These are phyloP conservation scores for Zelleria hepariella DNA, from an alignment of 2,888 invertebrate species.

Conservation along the genomic window DNA sequence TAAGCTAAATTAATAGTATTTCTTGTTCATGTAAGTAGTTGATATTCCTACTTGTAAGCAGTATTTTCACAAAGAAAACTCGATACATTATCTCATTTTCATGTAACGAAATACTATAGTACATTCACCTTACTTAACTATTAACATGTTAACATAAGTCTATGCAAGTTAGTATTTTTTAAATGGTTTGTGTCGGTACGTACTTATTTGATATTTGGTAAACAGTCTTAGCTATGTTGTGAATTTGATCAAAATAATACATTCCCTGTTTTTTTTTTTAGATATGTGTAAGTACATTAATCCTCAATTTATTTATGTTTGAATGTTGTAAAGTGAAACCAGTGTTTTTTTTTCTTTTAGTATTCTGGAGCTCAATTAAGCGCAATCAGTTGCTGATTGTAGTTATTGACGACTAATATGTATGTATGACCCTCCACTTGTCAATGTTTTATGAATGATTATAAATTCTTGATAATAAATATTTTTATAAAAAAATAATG, in stretches of 20 bases:
- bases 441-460: background rate
- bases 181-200: background rate
- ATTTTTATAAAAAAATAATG: background rate
- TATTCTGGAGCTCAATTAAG: background rate
- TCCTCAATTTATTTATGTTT: too few species aligned
- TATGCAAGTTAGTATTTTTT: too few species aligned
- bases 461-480: background rate
- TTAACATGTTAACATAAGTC: too few species aligned
- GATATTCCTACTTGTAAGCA: background rate
- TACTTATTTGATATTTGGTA: background rate
- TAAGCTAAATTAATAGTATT: background rate
- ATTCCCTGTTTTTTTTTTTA: background rate
- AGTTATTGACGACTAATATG: background rate
- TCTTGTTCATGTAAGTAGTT: background rate
- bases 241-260: background rate
- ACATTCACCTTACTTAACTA: background rate
- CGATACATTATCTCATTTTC: background rate
- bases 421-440: background rate
- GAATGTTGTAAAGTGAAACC: background rate
- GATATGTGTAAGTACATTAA: too few species aligned
- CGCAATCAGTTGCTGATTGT: background rate
- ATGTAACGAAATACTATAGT: background rate
- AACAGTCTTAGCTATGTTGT: background rate
- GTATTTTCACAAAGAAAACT: background rate
- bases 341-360: background rate